A percentile compares a stretch with the other conserved stretches of the same genome.
Conservation (phyloP, 2,113 vertebrate genomes). For the Nothocercus julius region DNA sequence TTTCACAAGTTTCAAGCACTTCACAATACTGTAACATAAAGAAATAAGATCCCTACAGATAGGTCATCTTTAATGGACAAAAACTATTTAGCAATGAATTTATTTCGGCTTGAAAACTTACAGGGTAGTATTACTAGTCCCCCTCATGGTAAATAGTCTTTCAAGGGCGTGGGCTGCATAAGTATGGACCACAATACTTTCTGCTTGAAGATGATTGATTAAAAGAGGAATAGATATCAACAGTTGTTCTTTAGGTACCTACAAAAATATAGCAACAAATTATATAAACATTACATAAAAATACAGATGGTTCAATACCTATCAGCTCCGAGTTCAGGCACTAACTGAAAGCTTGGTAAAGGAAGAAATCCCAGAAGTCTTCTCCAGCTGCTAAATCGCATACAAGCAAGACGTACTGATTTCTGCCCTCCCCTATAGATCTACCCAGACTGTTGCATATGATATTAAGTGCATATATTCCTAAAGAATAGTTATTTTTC, state of each 20-base stretch:
- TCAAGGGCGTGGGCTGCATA: slow-evolving; percentile 96
- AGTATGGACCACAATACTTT: slow-evolving; percentile 95
- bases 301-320: not conserved
- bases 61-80: not conserved
- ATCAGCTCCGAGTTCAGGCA: not conserved
- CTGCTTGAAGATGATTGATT: slow-evolving; percentile 91
- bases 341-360: not conserved
- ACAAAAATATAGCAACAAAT: slow-evolving; percentile 17
- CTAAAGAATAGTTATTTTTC: not conserved
- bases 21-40: not conserved
- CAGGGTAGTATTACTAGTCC: slow-evolving; percentile 88
- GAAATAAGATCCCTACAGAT: not conserved
- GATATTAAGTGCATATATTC: not conserved
- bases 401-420: not conserved
- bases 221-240: slow-evolving; percentile 91
- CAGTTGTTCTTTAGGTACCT: slow-evolving; percentile 97
- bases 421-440: rapidly evolving
- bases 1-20: not conserved
- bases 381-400: not conserved
- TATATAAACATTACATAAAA: not conserved
- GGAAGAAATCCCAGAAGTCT: not conserved
- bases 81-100: not conserved
- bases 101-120: slow-evolving; percentile 73
- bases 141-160: slow-evolving; percentile 96
- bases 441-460: not conserved